Evolutionary conservation across 2,797 vertebrate species (phyloP).

Genomic region (Chrysocyon brachyurus): DNA sequence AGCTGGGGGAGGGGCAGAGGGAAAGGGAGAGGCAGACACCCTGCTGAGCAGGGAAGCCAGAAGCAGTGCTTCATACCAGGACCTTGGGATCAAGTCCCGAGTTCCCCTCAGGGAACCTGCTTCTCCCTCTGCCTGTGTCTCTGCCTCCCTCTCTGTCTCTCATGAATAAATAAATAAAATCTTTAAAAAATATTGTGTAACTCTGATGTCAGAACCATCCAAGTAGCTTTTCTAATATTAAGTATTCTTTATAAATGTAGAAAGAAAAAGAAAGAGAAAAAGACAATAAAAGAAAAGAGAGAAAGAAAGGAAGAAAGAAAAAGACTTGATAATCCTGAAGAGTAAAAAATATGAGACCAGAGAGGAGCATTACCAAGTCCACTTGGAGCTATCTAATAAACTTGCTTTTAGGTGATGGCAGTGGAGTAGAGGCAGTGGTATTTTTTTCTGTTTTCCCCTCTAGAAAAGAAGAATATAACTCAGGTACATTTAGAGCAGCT

Average conservation of each 20-base stretch:
- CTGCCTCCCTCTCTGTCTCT: too few species aligned
- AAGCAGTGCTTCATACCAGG: too few species aligned
- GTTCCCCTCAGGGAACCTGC: too few species aligned
- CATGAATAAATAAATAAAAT: too few species aligned
- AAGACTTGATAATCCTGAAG: slow-evolving; percentile 6
- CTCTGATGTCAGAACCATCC: slow-evolving; percentile 55
- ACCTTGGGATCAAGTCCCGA: too few species aligned
- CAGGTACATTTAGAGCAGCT: not conserved
- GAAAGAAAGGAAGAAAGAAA: not conserved
- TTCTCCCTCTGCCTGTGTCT: too few species aligned
- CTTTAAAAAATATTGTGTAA: slow-evolving; percentile 47
- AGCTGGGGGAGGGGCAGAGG: too few species aligned
- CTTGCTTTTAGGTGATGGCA: slow-evolving; percentile 14
- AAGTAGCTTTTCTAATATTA: slow-evolving; percentile 43
- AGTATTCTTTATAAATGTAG: slow-evolving; percentile 17
- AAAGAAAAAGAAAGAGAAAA: not conserved
- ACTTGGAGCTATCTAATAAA: not conserved
- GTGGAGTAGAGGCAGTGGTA: not conserved
- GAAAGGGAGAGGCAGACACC: too few species aligned
- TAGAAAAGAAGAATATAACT: slow-evolving; percentile 30
- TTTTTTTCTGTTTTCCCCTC: not conserved
- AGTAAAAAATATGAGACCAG: not conserved
- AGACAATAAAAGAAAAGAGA: not conserved
- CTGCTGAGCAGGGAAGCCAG: too few species aligned
- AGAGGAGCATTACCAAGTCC: not conserved